Base-by-base conservation (phyloP, 2,113 vertebrate genomes). In the Seriola quinqueradiata region DNA sequence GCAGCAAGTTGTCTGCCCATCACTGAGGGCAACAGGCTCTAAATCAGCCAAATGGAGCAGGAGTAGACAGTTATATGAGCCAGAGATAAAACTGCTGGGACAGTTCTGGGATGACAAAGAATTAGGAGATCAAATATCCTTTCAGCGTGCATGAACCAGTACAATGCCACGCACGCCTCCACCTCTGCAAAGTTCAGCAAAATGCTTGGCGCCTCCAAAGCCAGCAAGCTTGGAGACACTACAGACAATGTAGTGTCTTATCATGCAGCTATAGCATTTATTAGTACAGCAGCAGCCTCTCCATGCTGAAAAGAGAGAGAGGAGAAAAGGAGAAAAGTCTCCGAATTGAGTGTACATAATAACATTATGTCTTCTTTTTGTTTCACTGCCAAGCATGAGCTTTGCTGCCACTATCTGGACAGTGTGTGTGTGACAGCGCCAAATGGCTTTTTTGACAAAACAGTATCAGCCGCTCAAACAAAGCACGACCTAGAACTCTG, bases 401-500 rank as follows among this genome's bases (percentile, higher is more conserved):
- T 81, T 57, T 75, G 76, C 60, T 70, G 73, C 68, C 64, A 36
- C 60, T 73, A 46, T 70, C 40, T 75, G 79, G 77, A 0, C 50
- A 0, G 48, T 13, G 17, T 25, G 17, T n/a, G 40, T 44, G 52
- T 23, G 0, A 75, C 67, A 58, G 57, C 75, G 60, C 11, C 44
- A 54, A 63, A 65, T 70, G 38, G 13, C 16, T 38, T 59, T 46
- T 57, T 63, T 28, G 77, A 16, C 68, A 79, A 74, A 75, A 59
- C 46, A 13, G 58, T 57, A 48, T 75, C 60, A 69, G 23, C 44
- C 25, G 60, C 69, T 36, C 55, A 79, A 80, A 92, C 66, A 86
- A 90, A 93, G 84, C 71, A 6, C 36, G 77, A 83, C 89, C 83
- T 88, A 32, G 2, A 83, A 32, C 44, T 77, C 74, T 38, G 69